A percentile compares a stretch with the other conserved stretches of the same genome.
Conservation (phyloP, 2,113 vertebrate species). For the Pycnonotus jocosus region DNA sequence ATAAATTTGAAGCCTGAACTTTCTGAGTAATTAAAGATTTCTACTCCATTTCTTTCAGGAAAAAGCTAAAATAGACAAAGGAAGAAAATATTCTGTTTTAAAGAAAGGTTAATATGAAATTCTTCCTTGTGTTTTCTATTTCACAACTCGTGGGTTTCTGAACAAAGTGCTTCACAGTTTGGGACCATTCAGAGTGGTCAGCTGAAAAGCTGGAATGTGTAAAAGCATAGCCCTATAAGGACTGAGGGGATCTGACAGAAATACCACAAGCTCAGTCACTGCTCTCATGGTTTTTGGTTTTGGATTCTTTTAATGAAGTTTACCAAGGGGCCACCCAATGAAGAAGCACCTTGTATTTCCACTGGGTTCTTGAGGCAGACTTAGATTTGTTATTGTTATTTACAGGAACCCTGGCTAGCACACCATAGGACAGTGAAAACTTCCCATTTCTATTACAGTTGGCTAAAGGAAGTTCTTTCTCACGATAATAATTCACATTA, state of each 20-base stretch:
- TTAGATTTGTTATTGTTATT: background rate
- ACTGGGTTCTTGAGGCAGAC: background rate
- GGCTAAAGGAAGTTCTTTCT: slow-evolving; percentile 14
- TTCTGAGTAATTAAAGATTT: slow-evolving; percentile 64
- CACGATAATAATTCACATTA: slow-evolving; percentile 30
- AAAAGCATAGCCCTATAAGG: background rate
- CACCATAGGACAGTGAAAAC: background rate
- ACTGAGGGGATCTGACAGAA: background rate
- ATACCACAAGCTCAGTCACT: background rate
- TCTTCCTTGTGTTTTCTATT: background rate
- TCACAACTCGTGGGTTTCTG: background rate
- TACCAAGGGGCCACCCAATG: background rate
- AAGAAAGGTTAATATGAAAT: background rate
- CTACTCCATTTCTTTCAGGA: background rate
- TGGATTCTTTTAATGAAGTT: background rate
- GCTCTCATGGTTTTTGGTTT: background rate
- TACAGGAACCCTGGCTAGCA: background rate
- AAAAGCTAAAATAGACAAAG: background rate
- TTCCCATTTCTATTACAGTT: slow-evolving; percentile 2
- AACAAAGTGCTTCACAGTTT: background rate
- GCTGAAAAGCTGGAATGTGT: background rate
- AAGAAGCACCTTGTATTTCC: background rate
- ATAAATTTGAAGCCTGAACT: slow-evolving; percentile 61
- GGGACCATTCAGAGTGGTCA: background rate
- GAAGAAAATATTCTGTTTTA: background rate